Base-by-base conservation (phyloP, 2,888 invertebrate species). In the Ichneumoninae sp. region DNA sequence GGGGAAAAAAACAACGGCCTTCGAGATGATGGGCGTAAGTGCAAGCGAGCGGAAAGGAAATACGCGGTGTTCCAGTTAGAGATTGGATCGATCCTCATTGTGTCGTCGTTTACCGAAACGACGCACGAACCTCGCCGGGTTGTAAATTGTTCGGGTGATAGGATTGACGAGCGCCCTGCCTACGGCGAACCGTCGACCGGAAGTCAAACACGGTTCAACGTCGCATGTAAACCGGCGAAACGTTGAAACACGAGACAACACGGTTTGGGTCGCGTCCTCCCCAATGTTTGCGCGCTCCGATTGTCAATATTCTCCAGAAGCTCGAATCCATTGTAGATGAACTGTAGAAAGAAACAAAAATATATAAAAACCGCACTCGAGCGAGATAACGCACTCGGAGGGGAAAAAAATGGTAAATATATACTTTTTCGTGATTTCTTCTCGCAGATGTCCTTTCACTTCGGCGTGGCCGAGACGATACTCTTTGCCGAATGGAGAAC, bases 401-500 rank as follows among this genome's bases (percentile, higher is more conserved):
- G 10, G 7, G 40, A 40, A 40, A 65, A 30, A 54, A 79, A 68
- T 52, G 22, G 68, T 66, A 33, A 62, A 79, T 54, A 54, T 66
- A 50, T 22, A n/a, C 40, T 22, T 33, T 52, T 19, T 22, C 26
- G 16, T 54, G n/a, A 68, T 30, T 65, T 44, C 36, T 74, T 26
- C 54, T 88, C 86, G 10, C 83, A 94, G 94, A 95, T 95, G 95
- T 91, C 90, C 71, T 95, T 95, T 90, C 95, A 95, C 87, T 92
- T 93, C 82, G 94, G 94, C 7, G 92, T 93, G n/a, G 86, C 85
- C 1, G 95, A 94, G 87, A 93, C 93, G 22, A 94, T 95, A 82
- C 91, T 95, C 6, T 95, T 95, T 87, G 89, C 94, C 44, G 93
- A 91, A 86, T 95, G 95, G 95, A 92, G 91, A 77, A 93, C 94